Percentiles rank a stretch among this genome's conserved stretches.
Conservation (phyloP, 2,888 invertebrate genomes). For the Caenorhabditis zanzibari region DNA sequence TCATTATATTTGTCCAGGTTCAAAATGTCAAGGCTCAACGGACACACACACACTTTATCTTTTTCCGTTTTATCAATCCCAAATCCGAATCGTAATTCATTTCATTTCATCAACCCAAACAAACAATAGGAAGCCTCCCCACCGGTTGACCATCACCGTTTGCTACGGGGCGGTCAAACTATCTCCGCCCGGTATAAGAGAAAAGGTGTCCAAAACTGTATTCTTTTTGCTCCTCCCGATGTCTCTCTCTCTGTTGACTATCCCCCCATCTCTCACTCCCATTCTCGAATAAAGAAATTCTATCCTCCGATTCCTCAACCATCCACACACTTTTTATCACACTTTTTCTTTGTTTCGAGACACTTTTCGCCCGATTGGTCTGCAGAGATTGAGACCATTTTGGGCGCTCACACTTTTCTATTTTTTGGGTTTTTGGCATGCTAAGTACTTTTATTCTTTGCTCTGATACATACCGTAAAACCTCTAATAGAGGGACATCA, state of each 20-base stretch:
- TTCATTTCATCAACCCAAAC: constrained; percentile 32
- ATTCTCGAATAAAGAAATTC: constrained; percentile 43
- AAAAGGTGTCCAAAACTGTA: constrained; percentile 54
- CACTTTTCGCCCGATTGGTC: background rate
- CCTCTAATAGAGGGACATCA: too few species aligned
- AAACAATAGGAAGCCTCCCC: background rate
- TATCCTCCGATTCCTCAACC: constrained; percentile 12
- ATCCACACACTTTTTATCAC: constrained; percentile 18
- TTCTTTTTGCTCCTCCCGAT: constrained; percentile 17
- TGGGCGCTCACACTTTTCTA: background rate
- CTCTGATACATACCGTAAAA: too few species aligned
- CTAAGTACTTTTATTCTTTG: too few species aligned
- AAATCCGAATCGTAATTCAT: constrained; percentile 28
- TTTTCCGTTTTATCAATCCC: constrained; percentile 18
- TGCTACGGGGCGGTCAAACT: background rate
- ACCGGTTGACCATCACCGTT: background rate
- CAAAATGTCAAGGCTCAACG: constrained; percentile 23
- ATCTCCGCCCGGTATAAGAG: background rate
- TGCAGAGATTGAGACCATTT: background rate
- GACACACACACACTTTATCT: constrained; percentile 4
- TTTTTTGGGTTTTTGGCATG: background rate
- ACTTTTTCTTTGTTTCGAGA: background rate
- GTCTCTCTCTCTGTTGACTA: constrained; percentile 20
- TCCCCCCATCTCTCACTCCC: background rate
- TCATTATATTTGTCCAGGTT: constrained; percentile 30